These are phyloP conservation scores for Myanophis thanlyinensis DNA, from an alignment of 2,113 vertebrate species.

Conservation along the genomic window DNA sequence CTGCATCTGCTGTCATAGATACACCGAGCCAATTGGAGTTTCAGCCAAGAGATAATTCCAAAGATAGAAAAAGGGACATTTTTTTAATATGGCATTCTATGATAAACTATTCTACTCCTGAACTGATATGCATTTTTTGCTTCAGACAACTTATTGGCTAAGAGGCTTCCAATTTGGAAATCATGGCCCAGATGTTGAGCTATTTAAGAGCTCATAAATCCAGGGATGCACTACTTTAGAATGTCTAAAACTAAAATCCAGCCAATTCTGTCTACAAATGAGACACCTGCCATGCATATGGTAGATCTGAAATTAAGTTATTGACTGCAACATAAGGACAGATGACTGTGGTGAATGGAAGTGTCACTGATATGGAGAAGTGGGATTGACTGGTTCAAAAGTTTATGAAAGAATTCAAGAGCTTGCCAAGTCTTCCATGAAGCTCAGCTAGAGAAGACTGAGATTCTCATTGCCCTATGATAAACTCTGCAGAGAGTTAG, in stretches of 20 bases:
- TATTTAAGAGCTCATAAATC: neutral
- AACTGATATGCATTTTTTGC: neutral
- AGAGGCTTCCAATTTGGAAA: neutral
- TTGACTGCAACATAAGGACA: neutral
- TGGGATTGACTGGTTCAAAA: neutral
- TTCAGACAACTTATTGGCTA: neutral
- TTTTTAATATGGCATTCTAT: neutral
- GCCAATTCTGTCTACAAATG: neutral
- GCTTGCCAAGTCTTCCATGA: neutral
- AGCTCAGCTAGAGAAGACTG: neutral
- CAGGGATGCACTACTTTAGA: neutral
- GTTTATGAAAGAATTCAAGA: neutral
- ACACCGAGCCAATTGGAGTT: conserved; percentile 21
- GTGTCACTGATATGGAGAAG: neutral
- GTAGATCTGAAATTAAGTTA: neutral
- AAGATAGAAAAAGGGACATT: neutral
- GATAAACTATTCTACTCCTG: neutral
- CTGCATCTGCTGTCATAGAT: neutral
- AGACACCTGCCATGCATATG: neutral
- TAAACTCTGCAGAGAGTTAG: neutral
- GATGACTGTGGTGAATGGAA: neutral
- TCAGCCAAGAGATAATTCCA: conserved; percentile 3
- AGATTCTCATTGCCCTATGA: neutral
- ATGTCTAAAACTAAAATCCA: neutral
- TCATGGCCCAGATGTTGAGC: neutral